These are phyloP conservation scores for Tauraco hartlaubi DNA, from an alignment of 2,797 vertebrate genomes.

Conservation along the genomic window DNA sequence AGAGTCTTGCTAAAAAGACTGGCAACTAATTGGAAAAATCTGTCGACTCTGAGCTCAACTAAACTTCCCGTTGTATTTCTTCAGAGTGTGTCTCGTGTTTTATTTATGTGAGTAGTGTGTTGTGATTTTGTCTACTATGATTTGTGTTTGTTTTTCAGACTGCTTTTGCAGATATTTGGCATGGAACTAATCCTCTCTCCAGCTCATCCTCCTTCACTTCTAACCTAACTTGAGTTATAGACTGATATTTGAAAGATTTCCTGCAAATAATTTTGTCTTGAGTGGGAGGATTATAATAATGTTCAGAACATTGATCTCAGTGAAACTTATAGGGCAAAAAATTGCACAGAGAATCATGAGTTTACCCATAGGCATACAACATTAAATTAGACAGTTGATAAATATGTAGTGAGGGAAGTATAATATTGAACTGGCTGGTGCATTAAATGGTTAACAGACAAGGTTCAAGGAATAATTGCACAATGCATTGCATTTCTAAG, in stretches of 20 bases:
- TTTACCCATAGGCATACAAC: background rate
- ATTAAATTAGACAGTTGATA: background rate
- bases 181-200: constrained; percentile 16
- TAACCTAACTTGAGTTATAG: constrained; percentile 20
- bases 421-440: background rate
- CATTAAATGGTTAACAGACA: background rate
- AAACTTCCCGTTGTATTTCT: constrained; percentile 28
- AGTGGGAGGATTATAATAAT: constrained; percentile 18
- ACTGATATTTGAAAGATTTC: constrained; percentile 27
- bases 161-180: constrained; percentile 39
- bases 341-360: background rate
- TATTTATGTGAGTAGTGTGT: constrained; percentile 53
- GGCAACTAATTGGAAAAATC: constrained; percentile 18
- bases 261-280: constrained; percentile 42
- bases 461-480: background rate
- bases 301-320: constrained; percentile 8
- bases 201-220: constrained; percentile 1
- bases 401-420: background rate
- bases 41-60: background rate
- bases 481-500: background rate
- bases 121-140: constrained; percentile 20
- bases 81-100: background rate
- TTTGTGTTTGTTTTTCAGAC: constrained; percentile 56
- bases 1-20: constrained; percentile 3
- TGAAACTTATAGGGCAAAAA: constrained; percentile 8